These are phyloP conservation scores for Dasypolia templi DNA, from an alignment of 2,888 invertebrate genomes.

Conservation along the genomic window DNA sequence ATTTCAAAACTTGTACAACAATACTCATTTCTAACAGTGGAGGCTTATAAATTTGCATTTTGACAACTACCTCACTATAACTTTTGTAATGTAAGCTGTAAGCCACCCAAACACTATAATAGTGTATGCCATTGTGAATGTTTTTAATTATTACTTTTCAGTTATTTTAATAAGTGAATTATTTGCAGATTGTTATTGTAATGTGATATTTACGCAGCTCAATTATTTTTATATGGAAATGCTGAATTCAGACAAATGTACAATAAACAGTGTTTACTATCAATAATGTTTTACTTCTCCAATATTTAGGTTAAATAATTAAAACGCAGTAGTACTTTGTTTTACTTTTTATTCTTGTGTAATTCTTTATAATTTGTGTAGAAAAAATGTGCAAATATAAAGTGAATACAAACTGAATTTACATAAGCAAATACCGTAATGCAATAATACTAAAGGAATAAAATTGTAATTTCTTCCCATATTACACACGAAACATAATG, in stretches of 20 bases:
- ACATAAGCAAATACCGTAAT: conserved; percentile 80
- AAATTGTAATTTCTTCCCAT: conserved; percentile 50
- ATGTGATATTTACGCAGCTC: conserved; percentile 23
- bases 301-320: conserved; percentile 14
- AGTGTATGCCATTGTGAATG: background rate
- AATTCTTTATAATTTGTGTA: conserved; percentile 87
- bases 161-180: background rate
- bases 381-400: conserved; percentile 88
- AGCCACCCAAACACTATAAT: background rate
- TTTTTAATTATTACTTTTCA: background rate
- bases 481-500: conserved; percentile 52
- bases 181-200: background rate
- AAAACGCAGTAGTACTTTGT: conserved; percentile 67
- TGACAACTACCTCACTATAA: background rate
- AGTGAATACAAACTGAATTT: conserved; percentile 86
- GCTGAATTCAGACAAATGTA: background rate
- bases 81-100: background rate
- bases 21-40: background rate
- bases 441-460: conserved; percentile 77
- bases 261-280: background rate
- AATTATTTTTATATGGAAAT: conserved; percentile 10
- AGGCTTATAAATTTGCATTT: background rate
- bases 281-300: background rate
- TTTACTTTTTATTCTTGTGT: conserved; percentile 86
- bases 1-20: background rate